Conservation (phyloP, 2,113 vertebrate species). For the Dicaeum eximium region DNA sequence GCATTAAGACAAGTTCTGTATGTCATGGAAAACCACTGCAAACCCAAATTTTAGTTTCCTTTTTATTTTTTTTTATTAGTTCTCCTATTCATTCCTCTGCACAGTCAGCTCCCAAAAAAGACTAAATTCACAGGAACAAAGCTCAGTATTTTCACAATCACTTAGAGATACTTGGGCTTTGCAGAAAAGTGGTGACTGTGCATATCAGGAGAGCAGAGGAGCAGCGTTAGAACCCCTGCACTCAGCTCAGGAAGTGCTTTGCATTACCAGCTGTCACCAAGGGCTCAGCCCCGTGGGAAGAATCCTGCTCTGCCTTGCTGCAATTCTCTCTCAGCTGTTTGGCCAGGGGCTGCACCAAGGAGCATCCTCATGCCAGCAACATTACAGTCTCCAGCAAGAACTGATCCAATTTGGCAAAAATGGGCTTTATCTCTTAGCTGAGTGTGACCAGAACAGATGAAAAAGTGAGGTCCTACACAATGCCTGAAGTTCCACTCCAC, state of each 20-base stretch:
- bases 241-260: not conserved
- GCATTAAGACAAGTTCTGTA: not conserved
- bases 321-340: not conserved
- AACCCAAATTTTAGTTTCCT: not conserved
- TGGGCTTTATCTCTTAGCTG: not conserved
- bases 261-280: not conserved
- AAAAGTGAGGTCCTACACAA: not conserved
- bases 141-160: not conserved
- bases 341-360: not conserved
- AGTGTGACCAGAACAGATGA: not conserved
- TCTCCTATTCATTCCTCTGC: not conserved
- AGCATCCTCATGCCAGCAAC: not conserved
- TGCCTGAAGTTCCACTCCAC: not conserved
- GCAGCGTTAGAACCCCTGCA: not conserved
- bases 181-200: not conserved
- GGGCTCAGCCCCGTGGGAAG: not conserved
- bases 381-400: not conserved
- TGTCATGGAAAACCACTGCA: not conserved
- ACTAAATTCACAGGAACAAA: not conserved
- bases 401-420: not conserved
- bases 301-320: not conserved
- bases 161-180: not conserved
- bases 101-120: not conserved
- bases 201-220: not conserved
- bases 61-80: no score